These are phyloP conservation scores for Cyprinodon variegatus DNA, from an alignment of 2,113 vertebrate genomes.

Conservation along the genomic window DNA sequence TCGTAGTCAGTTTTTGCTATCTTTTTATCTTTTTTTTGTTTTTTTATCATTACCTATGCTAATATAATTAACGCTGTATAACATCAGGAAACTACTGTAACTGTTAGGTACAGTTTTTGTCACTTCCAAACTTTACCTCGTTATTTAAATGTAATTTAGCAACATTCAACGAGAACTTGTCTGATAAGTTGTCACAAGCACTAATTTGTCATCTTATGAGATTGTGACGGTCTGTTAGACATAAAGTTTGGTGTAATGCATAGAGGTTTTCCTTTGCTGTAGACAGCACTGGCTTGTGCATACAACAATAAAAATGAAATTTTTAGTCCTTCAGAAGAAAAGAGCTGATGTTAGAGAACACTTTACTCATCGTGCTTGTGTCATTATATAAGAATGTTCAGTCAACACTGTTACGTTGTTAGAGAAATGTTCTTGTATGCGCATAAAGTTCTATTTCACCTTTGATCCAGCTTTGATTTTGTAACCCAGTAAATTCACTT, in stretches of 20 bases:
- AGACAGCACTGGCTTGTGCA: too few species aligned
- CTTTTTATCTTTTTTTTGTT: not conserved
- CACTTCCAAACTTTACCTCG: not conserved
- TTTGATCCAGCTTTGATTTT: slow-evolving; percentile 21
- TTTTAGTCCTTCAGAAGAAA: not conserved
- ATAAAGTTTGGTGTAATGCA: too few species aligned
- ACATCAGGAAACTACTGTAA: not conserved
- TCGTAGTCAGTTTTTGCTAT: slow-evolving; percentile 4
- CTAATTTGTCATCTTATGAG: not conserved
- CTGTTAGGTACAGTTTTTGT: not conserved
- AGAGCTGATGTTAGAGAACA: not conserved
- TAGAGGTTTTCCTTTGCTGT: too few species aligned
- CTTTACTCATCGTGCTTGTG: not conserved
- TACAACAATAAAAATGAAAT: not conserved
- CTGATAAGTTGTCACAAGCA: not conserved
- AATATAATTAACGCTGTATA: not conserved
- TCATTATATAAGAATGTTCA: not conserved
- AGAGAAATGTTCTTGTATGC: slow-evolving; percentile 1
- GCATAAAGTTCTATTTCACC: not conserved
- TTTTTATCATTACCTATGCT: not conserved
- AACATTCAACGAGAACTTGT: not conserved
- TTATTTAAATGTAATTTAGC: not conserved
- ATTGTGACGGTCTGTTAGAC: too few species aligned
- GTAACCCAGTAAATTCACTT: slow-evolving; percentile 8
- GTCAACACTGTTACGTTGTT: not conserved